A percentile compares a stretch with the other conserved stretches of the same genome.
Evolutionary conservation across 1,140 invertebrate species (phyloP).

Genomic region (Lepidurus apus): DNA sequence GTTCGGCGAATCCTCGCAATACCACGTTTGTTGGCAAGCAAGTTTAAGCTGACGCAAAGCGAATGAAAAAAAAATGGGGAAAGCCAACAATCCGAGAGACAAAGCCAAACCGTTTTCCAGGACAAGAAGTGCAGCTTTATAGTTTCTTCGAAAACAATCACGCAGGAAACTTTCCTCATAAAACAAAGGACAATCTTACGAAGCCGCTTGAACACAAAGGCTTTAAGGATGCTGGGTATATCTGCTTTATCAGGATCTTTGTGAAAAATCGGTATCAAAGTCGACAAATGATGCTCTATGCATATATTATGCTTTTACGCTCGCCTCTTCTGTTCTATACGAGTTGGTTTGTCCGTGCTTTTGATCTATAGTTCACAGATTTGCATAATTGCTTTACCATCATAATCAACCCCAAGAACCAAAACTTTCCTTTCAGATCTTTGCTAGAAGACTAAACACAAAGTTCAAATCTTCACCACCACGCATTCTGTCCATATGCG

Average conservation of each 20-base stretch:
- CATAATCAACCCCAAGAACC: constrained; percentile 13
- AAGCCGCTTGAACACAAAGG: background rate
- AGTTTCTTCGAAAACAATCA: background rate
- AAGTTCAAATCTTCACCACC: background rate
- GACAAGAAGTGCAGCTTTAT: background rate
- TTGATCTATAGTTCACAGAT: constrained; percentile 8
- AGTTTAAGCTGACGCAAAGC: background rate
- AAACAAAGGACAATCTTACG: background rate
- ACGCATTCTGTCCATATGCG: background rate
- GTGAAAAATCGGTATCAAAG: constrained; percentile 15
- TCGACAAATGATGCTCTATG: constrained; percentile 9
- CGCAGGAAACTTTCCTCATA: background rate
- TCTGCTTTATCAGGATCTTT: background rate
- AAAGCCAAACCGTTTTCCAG: background rate
- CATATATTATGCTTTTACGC: constrained; percentile 16
- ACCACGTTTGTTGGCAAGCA: background rate
- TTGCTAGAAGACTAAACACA: background rate
- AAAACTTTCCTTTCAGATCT: constrained; percentile 18
- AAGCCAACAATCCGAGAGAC: background rate
- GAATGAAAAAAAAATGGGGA: background rate
- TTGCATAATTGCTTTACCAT: constrained; percentile 2
- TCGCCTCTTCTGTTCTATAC: background rate
- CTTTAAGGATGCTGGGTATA: background rate
- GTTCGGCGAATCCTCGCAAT: background rate
- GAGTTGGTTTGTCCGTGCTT: background rate